These are phyloP conservation scores for Scrobipalpa atriplicella DNA, from an alignment of 2,888 invertebrate species.

Conservation along the genomic window DNA sequence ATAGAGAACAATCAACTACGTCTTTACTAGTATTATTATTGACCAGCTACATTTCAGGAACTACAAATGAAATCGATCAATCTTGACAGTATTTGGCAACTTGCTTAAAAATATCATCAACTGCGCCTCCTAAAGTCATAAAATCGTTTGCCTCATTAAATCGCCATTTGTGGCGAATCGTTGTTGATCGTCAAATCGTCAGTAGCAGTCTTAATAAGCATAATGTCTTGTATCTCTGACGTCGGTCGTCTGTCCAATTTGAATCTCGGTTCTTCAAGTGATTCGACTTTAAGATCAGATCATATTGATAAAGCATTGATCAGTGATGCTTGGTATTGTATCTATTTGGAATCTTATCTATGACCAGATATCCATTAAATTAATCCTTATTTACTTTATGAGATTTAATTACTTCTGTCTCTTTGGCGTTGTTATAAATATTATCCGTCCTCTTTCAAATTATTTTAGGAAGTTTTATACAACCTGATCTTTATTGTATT, in stretches of 20 bases:
- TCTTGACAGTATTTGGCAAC: too few species aligned
- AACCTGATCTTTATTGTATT: too few species aligned
- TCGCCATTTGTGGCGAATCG: slow-evolving; percentile 63
- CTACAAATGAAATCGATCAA: too few species aligned
- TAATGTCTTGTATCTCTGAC: slow-evolving; percentile 74
- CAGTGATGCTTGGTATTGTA: neutral
- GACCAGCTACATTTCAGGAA: neutral
- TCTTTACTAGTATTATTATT: slow-evolving; percentile 1
- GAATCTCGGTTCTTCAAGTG: slow-evolving; percentile 75
- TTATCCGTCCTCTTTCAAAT: too few species aligned
- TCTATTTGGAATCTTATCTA: neutral
- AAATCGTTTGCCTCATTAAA: slow-evolving; percentile 65
- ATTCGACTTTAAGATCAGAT: slow-evolving; percentile 75
- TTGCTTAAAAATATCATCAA: too few species aligned
- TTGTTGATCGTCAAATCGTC: slow-evolving; percentile 63
- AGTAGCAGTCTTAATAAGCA: slow-evolving; percentile 67
- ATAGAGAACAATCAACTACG: neutral
- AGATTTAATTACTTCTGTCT: too few species aligned
- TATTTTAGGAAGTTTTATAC: too few species aligned
- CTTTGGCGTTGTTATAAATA: too few species aligned
- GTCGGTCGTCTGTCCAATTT: slow-evolving; percentile 74
- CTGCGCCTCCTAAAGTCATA: neutral
- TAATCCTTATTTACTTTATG: neutral
- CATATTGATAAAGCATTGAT: slow-evolving; percentile 37
- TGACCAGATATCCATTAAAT: neutral